These are phyloP conservation scores for Crotalus horridus DNA, from an alignment of 2,113 vertebrate genomes.

Conservation along the genomic window DNA sequence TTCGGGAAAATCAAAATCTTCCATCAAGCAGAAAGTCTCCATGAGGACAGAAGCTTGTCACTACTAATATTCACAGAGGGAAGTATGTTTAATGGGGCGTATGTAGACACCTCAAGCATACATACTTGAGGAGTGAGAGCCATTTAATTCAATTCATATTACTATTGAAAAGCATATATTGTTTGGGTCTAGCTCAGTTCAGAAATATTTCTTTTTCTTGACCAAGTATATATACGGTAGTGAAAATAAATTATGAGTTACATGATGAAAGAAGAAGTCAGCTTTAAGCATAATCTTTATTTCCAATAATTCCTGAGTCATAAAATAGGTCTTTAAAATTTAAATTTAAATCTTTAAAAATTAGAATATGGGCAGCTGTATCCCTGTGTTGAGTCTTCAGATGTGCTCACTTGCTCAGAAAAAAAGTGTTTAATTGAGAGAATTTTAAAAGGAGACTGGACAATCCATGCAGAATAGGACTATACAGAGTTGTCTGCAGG, in stretches of 20 bases:
- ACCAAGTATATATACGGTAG: neutral
- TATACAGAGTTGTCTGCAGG: neutral
- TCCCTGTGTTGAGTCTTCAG: neutral
- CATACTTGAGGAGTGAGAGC: neutral
- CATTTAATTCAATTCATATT: neutral
- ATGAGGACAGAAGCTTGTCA: neutral
- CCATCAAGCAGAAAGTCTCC: neutral
- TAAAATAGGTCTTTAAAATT: neutral
- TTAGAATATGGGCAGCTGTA: neutral
- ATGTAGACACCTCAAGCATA: neutral
- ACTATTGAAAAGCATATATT: neutral
- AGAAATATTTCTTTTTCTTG: neutral
- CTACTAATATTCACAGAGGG: neutral
- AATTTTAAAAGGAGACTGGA: neutral
- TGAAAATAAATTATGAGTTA: neutral
- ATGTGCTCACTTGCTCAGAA: neutral
- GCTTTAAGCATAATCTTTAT: neutral
- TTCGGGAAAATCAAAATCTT: no score
- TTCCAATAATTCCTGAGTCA: neutral
- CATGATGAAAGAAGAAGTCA: neutral
- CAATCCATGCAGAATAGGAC: neutral
- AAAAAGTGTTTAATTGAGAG: neutral
- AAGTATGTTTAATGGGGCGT: neutral
- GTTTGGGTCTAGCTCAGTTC: neutral
- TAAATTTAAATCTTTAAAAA: neutral